phyloP scores from a whole-genome alignment of 1,140 invertebrate genomes.

The Ctenoplectra terminalis region DNA sequence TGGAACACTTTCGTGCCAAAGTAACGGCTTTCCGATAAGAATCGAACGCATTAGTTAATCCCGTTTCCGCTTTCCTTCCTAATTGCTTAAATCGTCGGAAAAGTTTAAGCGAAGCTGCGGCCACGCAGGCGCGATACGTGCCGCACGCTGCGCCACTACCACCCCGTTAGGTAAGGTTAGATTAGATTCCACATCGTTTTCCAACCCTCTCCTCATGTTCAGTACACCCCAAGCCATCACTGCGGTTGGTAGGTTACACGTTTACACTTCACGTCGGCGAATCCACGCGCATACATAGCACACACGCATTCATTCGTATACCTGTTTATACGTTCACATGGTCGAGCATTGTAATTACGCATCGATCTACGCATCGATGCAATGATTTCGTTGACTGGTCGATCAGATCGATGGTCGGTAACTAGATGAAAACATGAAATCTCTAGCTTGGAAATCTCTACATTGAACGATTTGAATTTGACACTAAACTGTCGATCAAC shows the following conservation, averaged over 20 bases:
- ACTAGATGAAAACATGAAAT: background rate
- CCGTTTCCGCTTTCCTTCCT: conserved; percentile 37
- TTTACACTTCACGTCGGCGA: background rate
- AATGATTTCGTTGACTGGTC: background rate
- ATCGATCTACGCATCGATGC: background rate
- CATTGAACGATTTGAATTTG: background rate
- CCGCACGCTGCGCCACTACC: conserved; percentile 55
- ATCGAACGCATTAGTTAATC: conserved; percentile 37
- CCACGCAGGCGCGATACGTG: background rate
- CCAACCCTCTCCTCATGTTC: conserved; percentile 61
- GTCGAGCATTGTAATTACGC: background rate
- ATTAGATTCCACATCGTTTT: conserved; percentile 53
- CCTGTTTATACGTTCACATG: conserved; percentile 1
- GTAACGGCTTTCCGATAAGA: conserved; percentile 29
- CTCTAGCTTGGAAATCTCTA: no score
- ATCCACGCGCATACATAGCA: conserved; percentile 20
- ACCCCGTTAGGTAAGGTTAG: conserved; percentile 54
- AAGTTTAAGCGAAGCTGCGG: conserved; percentile 17
- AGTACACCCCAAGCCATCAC: conserved; percentile 65
- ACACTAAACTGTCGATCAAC: background rate
- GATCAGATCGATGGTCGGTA: background rate
- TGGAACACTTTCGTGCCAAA: background rate
- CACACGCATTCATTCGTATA: background rate
- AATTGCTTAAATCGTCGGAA: conserved; percentile 43
- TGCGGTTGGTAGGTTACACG: conserved; percentile 53